Base-by-base conservation (phyloP, 2,797 vertebrate species). In the Pipistrellus nathusii region DNA sequence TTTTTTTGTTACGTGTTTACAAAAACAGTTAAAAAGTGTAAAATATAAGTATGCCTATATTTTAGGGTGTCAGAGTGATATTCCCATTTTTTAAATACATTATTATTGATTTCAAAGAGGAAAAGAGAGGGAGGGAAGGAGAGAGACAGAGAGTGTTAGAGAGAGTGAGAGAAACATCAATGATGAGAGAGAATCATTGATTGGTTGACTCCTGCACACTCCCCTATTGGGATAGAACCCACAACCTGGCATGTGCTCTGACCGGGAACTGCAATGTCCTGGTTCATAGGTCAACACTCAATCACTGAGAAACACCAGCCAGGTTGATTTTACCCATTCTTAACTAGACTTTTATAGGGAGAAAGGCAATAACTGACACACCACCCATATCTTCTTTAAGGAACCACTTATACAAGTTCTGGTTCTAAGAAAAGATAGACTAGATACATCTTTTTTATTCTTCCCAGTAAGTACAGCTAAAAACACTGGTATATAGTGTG, bases 311-410 rank as follows among this genome's bases (percentile, higher is more conserved):
- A 57, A 57, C 23, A 57, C 23, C 23, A 25, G 55, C 55, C 23
- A 57, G 55, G 55, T 25, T 57, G 23, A 57, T 57, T 88, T 92
- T 30, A 62, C 59, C 59, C 59, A n/a, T n/a, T 64, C 32, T 69
- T 80, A 93, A 91, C n/a, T 90, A 92, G 44, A 71, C 75, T 71
- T 91, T 82, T 71, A 91, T 35, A 69, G 27, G 30, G 20, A 94
- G 17, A 91, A 88, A 85, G 35, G 10, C 68, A 88, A 46, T 68
- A 85, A 73, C 21, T 57, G 93, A 91, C 41, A 93, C 21, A 91
- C n/a, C 6, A 94, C 68, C 57, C 71, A 68, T 69, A 51, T 69
- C 93, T 93, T 91, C 75, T 85, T 89, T 73, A 93, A 92, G 66
- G 46, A 88, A 93, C 21, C 13, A 85, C 35, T 85, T 94, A 41